Evolutionary conservation across 2,113 vertebrate genomes (phyloP).

Genomic region (Erythrolamprus reginae): DNA sequence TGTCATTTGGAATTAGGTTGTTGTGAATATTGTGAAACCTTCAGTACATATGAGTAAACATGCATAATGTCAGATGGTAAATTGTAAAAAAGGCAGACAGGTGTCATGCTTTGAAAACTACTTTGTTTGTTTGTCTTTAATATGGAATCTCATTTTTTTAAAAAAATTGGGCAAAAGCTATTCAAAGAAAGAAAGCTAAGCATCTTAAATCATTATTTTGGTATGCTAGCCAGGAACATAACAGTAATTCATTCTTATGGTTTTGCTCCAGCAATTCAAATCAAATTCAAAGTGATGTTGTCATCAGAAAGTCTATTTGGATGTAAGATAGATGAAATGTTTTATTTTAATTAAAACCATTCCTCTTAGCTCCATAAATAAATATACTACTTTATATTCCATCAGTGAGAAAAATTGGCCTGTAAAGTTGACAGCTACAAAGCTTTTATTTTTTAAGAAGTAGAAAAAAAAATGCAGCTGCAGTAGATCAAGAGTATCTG

Average conservation of each 20-base stretch:
- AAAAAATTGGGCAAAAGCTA: background rate
- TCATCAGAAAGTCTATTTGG: constrained; percentile 19
- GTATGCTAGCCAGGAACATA: constrained; percentile 3
- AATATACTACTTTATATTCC: constrained; percentile 7
- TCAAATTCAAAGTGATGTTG: constrained; percentile 2
- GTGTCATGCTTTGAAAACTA: background rate
- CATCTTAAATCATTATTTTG: background rate
- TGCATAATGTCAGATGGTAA: background rate
- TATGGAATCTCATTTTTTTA: background rate
- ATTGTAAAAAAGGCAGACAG: background rate
- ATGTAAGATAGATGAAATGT: constrained; percentile 18
- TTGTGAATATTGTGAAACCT: background rate
- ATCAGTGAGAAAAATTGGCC: background rate
- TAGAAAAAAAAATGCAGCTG: background rate
- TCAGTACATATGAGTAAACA: background rate
- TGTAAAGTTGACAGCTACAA: background rate
- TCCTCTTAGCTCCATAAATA: constrained; percentile 27
- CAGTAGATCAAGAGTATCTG: background rate
- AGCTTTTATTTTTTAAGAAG: constrained; percentile 3
- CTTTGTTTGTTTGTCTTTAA: background rate
- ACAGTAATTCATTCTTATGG: background rate
- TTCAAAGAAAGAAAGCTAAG: background rate
- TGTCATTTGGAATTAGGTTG: background rate
- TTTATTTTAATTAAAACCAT: constrained; percentile 30
- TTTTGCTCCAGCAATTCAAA: constrained; percentile 30